Base-by-base conservation (phyloP, 2,113 vertebrate genomes). In the Antigone vipio region DNA sequence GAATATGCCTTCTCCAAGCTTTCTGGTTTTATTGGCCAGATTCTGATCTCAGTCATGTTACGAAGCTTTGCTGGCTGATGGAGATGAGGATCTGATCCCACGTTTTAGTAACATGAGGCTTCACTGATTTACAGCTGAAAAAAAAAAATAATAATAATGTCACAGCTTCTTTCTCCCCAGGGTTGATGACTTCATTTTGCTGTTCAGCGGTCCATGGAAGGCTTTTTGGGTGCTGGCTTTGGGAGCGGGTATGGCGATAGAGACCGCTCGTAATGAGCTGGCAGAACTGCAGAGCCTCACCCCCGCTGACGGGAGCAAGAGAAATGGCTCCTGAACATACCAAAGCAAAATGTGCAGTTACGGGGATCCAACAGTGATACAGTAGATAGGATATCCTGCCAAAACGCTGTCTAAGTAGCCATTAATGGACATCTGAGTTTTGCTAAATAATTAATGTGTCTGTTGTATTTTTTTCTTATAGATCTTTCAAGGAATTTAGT, bases 401-500 rank as follows among this genome's bases (percentile, higher is more conserved):
- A 94, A 92, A 94, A 94, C 0, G 0, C 92, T 3, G 1, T 60
- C 94, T 95, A 75, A 96, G 72, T 93, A 92, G 78, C 95, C 95
- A 89, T 93, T 97, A 97, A 89, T 58, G 93, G 85, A 92, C 79
- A 91, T 90, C 68, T 92, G 74, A 94, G 82, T 94, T 95, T 96
- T 77, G 85, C 55, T 97, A 62, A 97, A 97, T 97, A 95, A 97
- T 97, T 95, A 77, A 97, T 96, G 89, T 60, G 85, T 67, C 88
- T 92, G 82, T 85, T 95, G 59, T 93, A 8, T 77, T 88, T 85
- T 95, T 95, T 67, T 13, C 88, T 58, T 96, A 94, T 87, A 93
- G 96, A 93, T 94, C 96, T 94, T 90, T 92, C 79, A 95, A 96
- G 92, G 93, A 97, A 94, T 96, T 96, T 72, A 45, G 82, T 95